phyloP scores from a whole-genome alignment of 2,888 invertebrate genomes.

The Oxytorus armatus region DNA sequence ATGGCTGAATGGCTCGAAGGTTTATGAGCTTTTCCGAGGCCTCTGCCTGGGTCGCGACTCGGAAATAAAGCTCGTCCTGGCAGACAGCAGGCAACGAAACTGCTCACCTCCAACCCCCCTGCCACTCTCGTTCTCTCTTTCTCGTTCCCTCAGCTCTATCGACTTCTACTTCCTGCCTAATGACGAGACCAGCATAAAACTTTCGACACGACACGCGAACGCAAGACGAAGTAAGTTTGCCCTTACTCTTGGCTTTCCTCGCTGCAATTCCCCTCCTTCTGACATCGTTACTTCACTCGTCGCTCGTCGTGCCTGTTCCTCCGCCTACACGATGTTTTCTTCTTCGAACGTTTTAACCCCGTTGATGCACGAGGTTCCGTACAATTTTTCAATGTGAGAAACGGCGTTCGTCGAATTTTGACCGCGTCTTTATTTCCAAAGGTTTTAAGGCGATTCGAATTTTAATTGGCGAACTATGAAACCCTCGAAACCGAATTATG shows the following conservation, averaged over 20 bases:
- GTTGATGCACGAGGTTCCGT: slow-evolving; percentile 2
- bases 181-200: slow-evolving; percentile 73
- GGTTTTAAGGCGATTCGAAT: too few relatives aligned
- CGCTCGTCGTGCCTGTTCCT: slow-evolving; percentile 40
- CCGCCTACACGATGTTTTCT: slow-evolving; percentile 33
- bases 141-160: slow-evolving; percentile 23
- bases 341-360: slow-evolving; percentile 14
- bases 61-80: slow-evolving; percentile 22
- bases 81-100: not conserved
- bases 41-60: slow-evolving; percentile 5
- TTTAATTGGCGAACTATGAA: too few relatives aligned
- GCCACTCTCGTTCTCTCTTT: slow-evolving; percentile 2
- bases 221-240: slow-evolving; percentile 38
- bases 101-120: not conserved
- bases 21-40: slow-evolving; percentile 55
- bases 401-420: too few relatives aligned
- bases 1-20: slow-evolving; percentile 14
- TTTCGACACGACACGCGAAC: slow-evolving; percentile 68
- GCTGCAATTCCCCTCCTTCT: slow-evolving; percentile 11
- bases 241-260: slow-evolving; percentile 45
- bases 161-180: slow-evolving; percentile 65
- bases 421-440: too few relatives aligned
- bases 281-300: slow-evolving; percentile 35
- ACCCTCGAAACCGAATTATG: too few relatives aligned
- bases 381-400: slow-evolving; percentile 4